phyloP scores from a whole-genome alignment of 2,113 vertebrate species.

The Takifugu bimaculatus region DNA sequence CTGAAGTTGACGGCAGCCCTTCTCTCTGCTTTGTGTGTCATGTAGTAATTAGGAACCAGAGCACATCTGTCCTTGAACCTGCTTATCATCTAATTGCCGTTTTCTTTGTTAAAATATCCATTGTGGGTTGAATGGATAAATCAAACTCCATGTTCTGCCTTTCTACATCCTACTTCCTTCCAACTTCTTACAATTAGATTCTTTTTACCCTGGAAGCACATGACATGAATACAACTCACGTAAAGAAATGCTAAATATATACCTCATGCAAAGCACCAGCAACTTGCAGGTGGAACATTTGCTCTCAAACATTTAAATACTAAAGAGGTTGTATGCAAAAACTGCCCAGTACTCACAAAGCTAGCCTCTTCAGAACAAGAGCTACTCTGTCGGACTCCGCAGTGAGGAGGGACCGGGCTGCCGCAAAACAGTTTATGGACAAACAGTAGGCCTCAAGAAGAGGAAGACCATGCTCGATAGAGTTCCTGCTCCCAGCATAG shows the following conservation, averaged over 20 bases:
- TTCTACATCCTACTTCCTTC: too few relatives aligned
- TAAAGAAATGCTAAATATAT: not conserved
- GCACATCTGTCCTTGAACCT: not conserved
- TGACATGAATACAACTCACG: not conserved
- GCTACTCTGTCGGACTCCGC: constrained; percentile 91
- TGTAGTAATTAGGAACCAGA: not conserved
- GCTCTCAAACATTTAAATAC: too few relatives aligned
- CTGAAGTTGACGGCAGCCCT: not conserved
- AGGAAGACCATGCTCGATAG: constrained; percentile 88
- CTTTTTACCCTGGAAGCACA: too few relatives aligned
- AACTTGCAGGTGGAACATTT: not conserved
- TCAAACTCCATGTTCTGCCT: too few relatives aligned
- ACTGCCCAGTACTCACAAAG: constrained; percentile 81
- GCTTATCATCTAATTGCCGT: not conserved
- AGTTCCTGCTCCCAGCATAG: constrained; percentile 90
- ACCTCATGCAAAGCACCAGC: not conserved
- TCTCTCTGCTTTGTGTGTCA: not conserved
- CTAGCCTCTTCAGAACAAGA: constrained; percentile 91
- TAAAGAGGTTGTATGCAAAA: not conserved
- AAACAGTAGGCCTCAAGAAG: constrained; percentile 95
- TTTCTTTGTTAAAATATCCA: too few relatives aligned
- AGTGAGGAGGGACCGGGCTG: constrained; percentile 90
- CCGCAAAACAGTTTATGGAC: constrained; percentile 93
- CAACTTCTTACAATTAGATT: too few relatives aligned
- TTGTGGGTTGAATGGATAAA: too few relatives aligned